Percentiles rank a stretch among this genome's conserved stretches.
Conservation (phyloP, 2,113 vertebrate genomes). For the Lampris incognitus region DNA sequence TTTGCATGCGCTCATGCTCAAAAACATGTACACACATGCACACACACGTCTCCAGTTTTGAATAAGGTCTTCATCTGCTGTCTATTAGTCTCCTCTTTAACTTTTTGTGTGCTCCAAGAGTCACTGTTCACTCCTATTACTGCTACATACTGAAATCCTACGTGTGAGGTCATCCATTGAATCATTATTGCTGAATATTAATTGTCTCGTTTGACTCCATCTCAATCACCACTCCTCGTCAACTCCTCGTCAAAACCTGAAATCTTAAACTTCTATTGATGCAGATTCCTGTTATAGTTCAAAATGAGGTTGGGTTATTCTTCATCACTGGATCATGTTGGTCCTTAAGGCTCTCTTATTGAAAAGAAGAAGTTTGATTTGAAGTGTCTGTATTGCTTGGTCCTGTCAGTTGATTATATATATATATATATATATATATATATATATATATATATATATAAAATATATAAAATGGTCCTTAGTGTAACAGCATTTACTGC, state of each 20-base stretch:
- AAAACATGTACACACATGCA: background rate
- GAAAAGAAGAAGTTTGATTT: background rate
- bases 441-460: background rate
- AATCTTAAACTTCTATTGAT: conserved; percentile 12
- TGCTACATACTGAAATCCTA: conserved; percentile 29
- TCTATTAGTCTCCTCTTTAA: conserved; percentile 46
- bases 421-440: background rate
- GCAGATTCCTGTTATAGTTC: conserved; percentile 3
- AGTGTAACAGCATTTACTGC: background rate
- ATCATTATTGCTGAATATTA: conserved; percentile 43
- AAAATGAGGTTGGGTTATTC: no score
- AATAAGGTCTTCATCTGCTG: conserved; percentile 42
- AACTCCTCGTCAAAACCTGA: conserved; percentile 1
- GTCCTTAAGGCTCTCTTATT: background rate
- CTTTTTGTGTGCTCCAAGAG: conserved; percentile 23
- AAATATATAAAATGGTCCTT: background rate
- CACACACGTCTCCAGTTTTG: background rate
- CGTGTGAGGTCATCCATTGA: conserved; percentile 34
- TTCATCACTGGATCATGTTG: background rate
- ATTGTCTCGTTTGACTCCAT: conserved; percentile 5
- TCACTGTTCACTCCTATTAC: conserved; percentile 44
- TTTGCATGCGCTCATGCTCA: background rate
- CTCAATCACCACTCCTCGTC: conserved; percentile 13
- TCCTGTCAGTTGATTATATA: conserved; percentile 16
- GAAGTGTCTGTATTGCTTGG: background rate